Conservation (phyloP, 2,113 vertebrate genomes). For the Ochotona princeps region DNA sequence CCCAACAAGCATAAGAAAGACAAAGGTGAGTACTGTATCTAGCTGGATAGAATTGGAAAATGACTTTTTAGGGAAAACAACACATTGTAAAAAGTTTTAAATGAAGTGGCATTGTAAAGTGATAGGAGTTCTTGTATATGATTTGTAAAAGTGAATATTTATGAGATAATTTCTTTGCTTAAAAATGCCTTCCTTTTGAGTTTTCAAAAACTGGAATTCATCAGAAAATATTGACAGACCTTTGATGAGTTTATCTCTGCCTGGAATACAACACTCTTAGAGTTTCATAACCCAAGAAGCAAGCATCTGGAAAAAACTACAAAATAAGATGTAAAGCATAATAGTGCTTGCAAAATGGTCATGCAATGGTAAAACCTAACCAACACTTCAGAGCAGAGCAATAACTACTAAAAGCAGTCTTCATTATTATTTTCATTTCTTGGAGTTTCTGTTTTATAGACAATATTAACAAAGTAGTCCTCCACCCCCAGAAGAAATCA, state of each 20-base stretch:
- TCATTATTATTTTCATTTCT: background rate
- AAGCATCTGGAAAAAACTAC: background rate
- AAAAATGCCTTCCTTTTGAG: background rate
- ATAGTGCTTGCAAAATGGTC: conserved; percentile 12
- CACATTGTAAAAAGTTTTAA: background rate
- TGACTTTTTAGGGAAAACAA: background rate
- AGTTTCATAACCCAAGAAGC: conserved; percentile 15
- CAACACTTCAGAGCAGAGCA: background rate
- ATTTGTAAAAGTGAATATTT: background rate
- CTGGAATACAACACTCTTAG: background rate
- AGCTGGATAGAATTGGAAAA: background rate
- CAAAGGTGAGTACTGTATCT: background rate
- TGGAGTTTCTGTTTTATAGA: background rate
- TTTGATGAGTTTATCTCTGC: background rate
- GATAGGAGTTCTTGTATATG: background rate
- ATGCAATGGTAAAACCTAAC: background rate
- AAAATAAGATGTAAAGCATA: conserved; percentile 29
- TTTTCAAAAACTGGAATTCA: conserved; percentile 19
- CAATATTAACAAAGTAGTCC: background rate
- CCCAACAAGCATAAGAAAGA: background rate
- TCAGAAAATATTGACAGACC: background rate
- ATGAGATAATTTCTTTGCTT: background rate
- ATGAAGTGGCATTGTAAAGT: background rate
- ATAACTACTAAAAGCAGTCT: background rate
- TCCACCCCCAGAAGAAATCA: background rate